These are phyloP conservation scores for Aurelia aurita DNA, from an alignment of 30 jellyfish, hydroid and myxozoan species.

Conservation along the genomic window DNA sequence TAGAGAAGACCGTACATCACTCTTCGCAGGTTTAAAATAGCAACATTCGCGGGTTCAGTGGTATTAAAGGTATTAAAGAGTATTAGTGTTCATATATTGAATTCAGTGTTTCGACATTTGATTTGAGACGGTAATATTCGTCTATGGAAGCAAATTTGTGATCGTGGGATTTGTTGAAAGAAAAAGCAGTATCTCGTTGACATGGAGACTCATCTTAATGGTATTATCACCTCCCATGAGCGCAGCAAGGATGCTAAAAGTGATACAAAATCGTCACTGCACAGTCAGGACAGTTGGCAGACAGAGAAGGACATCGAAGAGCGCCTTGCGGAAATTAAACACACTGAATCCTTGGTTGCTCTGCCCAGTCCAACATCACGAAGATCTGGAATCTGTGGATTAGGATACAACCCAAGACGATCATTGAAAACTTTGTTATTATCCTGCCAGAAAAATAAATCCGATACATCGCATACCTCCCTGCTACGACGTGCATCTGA, in stretches of 20 bases:
- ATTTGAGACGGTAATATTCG: background rate
- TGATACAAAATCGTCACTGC: background rate
- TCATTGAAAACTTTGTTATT: conserved; percentile 58
- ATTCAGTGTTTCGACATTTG: no score
- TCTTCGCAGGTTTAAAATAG: no score
- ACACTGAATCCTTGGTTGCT: background rate
- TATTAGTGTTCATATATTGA: no score
- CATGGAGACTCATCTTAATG: conserved; percentile 5
- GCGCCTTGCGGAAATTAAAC: conserved; percentile 5
- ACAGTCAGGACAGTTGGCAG: background rate
- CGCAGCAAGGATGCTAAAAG: background rate
- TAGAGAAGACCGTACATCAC: no score
- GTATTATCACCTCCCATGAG: conserved; percentile 6
- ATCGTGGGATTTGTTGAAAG: background rate
- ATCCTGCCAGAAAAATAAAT: conserved; percentile 55
- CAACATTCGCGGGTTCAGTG: no score
- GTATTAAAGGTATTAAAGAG: no score
- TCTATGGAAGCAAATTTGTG: background rate
- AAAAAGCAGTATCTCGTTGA: background rate
- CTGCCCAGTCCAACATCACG: conserved; percentile 17
- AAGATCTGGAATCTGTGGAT: conserved; percentile 47
- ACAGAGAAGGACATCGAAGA: background rate
- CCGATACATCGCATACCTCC: conserved; percentile 6
- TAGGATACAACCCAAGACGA: conserved; percentile 47
- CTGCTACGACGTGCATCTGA: background rate